phyloP scores from a whole-genome alignment of 2,888 invertebrate genomes.

The Furcula furcula region DNA sequence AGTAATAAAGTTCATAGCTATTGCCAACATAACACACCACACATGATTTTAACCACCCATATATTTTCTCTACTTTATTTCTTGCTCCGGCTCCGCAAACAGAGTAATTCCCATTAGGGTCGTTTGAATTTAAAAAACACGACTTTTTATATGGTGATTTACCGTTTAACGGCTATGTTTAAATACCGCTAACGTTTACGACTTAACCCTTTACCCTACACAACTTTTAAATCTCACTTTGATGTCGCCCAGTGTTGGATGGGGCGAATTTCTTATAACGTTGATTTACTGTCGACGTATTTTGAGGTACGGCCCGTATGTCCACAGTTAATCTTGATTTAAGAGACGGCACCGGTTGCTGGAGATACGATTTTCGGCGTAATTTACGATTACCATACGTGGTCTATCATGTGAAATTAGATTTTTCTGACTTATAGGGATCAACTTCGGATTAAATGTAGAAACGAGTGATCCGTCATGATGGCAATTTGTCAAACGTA shows the following conservation, averaged over 20 bases:
- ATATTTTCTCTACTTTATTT: conserved; percentile 1
- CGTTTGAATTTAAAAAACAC: conserved; percentile 33
- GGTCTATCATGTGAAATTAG: conserved; percentile 24
- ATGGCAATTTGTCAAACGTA: no score
- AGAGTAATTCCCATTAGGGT: conserved; percentile 34
- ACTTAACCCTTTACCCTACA: conserved; percentile 41
- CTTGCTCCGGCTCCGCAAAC: conserved; percentile 9
- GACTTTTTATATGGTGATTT: conserved; percentile 35
- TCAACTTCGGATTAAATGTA: no score
- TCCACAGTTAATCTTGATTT: conserved; percentile 73
- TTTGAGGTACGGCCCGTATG: conserved; percentile 69
- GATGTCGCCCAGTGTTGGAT: conserved; percentile 64
- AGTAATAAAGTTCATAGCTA: not conserved
- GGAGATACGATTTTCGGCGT: conserved; percentile 53
- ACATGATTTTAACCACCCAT: not conserved
- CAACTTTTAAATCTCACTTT: conserved; percentile 57
- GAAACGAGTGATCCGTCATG: no score
- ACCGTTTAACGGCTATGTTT: conserved; percentile 34
- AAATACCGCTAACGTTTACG: conserved; percentile 41
- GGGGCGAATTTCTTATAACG: conserved; percentile 67
- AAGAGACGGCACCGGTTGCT: conserved; percentile 59
- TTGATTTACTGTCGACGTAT: conserved; percentile 70
- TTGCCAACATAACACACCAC: not conserved
- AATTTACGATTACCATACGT: conserved; percentile 61
- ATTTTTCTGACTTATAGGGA: conserved; percentile 5